These are phyloP conservation scores for Laothoe populi DNA, from an alignment of 2,888 invertebrate species.

Conservation along the genomic window DNA sequence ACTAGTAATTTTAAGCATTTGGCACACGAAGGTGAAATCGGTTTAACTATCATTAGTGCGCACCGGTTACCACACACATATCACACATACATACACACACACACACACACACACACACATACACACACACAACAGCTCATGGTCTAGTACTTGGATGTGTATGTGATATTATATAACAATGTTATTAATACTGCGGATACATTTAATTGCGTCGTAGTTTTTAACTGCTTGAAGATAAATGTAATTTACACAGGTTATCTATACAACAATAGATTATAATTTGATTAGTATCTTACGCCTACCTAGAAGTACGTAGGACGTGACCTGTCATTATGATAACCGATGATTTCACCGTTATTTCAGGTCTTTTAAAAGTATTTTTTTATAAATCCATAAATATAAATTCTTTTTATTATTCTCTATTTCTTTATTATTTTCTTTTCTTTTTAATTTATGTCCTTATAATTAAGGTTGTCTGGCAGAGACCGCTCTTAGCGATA, in stretches of 20 bases:
- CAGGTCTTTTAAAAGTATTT: no score
- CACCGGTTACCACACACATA: neutral
- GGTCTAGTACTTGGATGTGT: neutral
- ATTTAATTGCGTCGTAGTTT: constrained; percentile 9
- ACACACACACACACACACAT: neutral
- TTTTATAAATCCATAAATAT: no score
- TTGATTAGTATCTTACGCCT: neutral
- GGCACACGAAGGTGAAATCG: constrained; percentile 7
- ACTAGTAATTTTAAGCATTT: constrained; percentile 3
- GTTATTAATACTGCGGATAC: constrained; percentile 8
- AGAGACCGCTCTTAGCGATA: no score
- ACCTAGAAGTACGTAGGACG: neutral
- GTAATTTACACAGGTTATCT: neutral
- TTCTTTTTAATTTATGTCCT: no score
- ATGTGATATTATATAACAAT: neutral
- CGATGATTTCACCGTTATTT: no score
- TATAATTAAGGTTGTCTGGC: no score
- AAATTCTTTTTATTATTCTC: no score
- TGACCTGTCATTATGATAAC: no score
- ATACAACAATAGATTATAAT: neutral
- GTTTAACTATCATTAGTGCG: neutral
- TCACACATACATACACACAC: neutral
- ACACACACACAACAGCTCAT: neutral
- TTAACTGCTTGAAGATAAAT: neutral
- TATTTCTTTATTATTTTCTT: no score